A percentile compares a stretch with the other conserved stretches of the same genome.
These are phyloP conservation scores for Prosopocoilus inquinatus DNA, from an alignment of 2,888 invertebrate species.

Conservation along the genomic window DNA sequence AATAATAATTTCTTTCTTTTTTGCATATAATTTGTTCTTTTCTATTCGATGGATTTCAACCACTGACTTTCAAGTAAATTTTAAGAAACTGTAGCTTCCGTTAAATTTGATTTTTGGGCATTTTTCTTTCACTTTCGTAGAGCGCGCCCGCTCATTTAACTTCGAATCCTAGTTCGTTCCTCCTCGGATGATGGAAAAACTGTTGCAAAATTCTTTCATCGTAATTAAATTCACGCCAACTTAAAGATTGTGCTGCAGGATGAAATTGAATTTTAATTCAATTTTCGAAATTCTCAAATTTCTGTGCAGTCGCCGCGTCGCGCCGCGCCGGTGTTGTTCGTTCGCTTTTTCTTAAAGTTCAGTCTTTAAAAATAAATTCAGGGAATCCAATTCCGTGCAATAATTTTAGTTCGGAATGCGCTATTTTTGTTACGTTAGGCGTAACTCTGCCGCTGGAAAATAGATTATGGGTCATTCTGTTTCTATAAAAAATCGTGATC, in stretches of 20 bases:
- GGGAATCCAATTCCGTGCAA: neutral
- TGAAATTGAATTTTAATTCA: conserved; percentile 19
- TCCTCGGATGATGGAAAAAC: conserved; percentile 6
- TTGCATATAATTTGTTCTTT: too few relatives aligned
- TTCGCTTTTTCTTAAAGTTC: neutral
- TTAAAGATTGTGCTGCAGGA: conserved; percentile 3
- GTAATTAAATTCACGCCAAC: conserved; percentile 5
- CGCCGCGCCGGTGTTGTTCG: conserved; percentile 5
- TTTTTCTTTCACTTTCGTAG: neutral
- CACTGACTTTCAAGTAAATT: conserved; percentile 8
- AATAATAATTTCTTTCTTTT: too few relatives aligned
- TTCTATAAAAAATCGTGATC: neutral
- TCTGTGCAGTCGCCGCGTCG: conserved; percentile 12
- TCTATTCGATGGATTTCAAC: too few relatives aligned
- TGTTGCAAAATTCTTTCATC: conserved; percentile 6
- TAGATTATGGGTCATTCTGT: neutral
- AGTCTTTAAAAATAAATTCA: conserved; percentile 1
- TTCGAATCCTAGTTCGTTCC: conserved; percentile 2
- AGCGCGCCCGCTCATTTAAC: conserved; percentile 6
- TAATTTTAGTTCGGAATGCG: too few relatives aligned
- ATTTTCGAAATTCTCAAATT: conserved; percentile 20
- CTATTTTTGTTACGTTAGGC: too few relatives aligned
- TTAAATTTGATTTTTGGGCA: conserved; percentile 8
- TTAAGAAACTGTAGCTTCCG: conserved; percentile 9
- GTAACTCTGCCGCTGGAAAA: too few relatives aligned